These are phyloP conservation scores for Phengaris arion DNA, from an alignment of 2,888 invertebrate species.

Conservation along the genomic window DNA sequence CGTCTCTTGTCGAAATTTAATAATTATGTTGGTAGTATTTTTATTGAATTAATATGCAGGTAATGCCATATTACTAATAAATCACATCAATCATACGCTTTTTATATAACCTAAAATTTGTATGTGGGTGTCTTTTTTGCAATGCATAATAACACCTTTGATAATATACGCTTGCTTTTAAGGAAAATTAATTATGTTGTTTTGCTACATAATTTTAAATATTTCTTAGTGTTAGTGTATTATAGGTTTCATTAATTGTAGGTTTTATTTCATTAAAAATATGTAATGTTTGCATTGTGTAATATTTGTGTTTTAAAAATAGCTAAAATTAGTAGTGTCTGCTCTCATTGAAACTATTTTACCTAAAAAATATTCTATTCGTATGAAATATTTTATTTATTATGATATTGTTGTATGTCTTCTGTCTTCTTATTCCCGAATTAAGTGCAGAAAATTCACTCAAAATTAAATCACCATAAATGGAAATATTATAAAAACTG, in stretches of 20 bases:
- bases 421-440: no score
- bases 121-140: neutral
- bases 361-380: no score
- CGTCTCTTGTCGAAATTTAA: neutral
- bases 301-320: no score
- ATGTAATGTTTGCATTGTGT: no score
- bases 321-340: no score
- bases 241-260: no score
- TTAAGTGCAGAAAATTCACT: neutral
- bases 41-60: neutral
- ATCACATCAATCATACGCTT: neutral
- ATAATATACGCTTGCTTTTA: neutral
- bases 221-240: neutral
- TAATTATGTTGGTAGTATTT: neutral
- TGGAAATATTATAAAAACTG: neutral
- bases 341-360: no score
- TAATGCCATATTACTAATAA: neutral
- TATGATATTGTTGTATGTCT: no score
- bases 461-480: slow-evolving; percentile 8
- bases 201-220: neutral
- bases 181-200: neutral
- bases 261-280: no score
- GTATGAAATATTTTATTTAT: no score
- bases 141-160: slow-evolving; percentile 2
- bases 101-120: neutral